Evolutionary conservation across 2,797 vertebrate species (phyloP).

Genomic region (Anisognathus igniventris): DNA sequence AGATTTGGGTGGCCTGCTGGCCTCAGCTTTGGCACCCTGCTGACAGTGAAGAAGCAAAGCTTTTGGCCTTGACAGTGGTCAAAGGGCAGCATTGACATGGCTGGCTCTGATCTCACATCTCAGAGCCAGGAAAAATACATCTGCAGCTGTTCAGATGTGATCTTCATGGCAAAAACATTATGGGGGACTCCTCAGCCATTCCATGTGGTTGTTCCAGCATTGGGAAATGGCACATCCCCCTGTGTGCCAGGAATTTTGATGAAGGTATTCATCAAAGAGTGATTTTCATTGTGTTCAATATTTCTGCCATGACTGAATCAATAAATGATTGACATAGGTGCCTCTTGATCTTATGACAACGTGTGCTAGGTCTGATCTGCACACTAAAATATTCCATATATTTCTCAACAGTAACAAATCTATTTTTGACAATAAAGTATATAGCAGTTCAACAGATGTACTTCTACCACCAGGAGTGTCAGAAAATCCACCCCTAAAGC

Average conservation of each 20-base stretch:
- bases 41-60: not conserved
- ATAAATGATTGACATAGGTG: not conserved
- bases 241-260: not conserved
- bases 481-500: not conserved
- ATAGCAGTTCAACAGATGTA: not conserved
- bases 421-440: not conserved
- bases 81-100: fast-evolving
- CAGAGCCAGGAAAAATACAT: not conserved
- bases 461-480: not conserved
- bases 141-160: not conserved
- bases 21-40: not conserved
- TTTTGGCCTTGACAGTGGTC: not conserved
- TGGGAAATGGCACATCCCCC: fast-evolving
- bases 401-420: not conserved
- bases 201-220: fast-evolving
- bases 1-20: not conserved
- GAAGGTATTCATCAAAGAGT: not conserved
- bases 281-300: not conserved
- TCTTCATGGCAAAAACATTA: not conserved
- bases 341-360: not conserved
- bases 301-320: not conserved
- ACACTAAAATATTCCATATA: not conserved
- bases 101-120: not conserved
- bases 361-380: not conserved
- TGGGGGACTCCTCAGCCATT: not conserved